Conservation (phyloP, 2,797 vertebrate genomes). For the Sebastes ruberrimus region DNA sequence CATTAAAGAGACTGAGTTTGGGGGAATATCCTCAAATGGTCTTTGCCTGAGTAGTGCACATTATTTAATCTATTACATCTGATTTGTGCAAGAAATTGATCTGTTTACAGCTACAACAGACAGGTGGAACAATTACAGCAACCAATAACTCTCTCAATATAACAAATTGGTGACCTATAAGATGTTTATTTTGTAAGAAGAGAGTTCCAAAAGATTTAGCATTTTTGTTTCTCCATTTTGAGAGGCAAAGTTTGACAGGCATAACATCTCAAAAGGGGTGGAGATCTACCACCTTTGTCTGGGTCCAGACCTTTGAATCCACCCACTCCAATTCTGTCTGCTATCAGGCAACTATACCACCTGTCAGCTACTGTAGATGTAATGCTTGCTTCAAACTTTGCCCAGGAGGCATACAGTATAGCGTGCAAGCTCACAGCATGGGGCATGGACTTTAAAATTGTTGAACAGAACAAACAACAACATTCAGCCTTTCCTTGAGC, state of each 20-base stretch:
- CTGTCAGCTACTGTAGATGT: constrained; percentile 7
- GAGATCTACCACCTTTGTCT: neutral
- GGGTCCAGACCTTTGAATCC: neutral
- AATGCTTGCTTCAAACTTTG: constrained; percentile 17
- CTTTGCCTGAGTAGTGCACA: neutral
- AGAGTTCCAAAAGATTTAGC: neutral
- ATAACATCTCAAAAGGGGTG: constrained; percentile 24
- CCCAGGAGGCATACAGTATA: constrained; percentile 1
- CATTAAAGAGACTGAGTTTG: neutral
- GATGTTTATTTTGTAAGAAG: neutral
- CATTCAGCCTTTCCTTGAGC: constrained; percentile 23
- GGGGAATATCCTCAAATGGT: neutral
- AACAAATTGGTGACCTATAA: neutral
- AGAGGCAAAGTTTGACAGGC: constrained; percentile 1
- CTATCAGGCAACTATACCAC: neutral
- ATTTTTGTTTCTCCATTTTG: neutral
- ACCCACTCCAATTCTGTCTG: neutral
- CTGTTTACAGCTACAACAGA: neutral
- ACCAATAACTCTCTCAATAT: neutral
- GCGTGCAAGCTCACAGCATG: neutral
- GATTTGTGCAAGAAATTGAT: neutral
- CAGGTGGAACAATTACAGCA: neutral
- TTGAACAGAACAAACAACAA: constrained; percentile 44
- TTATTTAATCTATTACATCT: neutral
- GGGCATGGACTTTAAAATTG: constrained; percentile 1